Conservation (phyloP, 2,888 invertebrate species). For the Neocrepidodera transversa region DNA sequence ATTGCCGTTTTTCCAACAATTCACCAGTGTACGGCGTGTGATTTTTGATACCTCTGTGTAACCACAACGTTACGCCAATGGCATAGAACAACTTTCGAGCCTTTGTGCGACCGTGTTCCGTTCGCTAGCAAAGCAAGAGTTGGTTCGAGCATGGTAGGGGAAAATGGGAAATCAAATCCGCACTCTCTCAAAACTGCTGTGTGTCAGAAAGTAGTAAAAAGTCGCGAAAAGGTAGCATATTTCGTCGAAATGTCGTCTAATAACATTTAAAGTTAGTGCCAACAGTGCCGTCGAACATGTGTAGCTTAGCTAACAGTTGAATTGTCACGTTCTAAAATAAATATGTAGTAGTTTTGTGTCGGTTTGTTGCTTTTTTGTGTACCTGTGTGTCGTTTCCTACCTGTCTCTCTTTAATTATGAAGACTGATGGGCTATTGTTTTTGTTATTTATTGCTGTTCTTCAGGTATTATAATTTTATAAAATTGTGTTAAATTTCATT, state of each 20-base stretch:
- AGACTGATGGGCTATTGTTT: slow-evolving; percentile 27
- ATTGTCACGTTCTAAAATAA: slow-evolving; percentile 14
- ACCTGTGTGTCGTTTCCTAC: slow-evolving; percentile 14
- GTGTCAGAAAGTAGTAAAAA: slow-evolving; percentile 16
- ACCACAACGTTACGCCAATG: slow-evolving; percentile 17
- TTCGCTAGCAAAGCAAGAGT: slow-evolving; percentile 3
- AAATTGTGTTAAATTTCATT: background rate
- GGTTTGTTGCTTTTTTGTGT: slow-evolving; percentile 21
- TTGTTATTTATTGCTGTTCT: slow-evolving; percentile 16
- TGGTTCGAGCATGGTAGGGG: slow-evolving; percentile 23
- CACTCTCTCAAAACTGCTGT: slow-evolving; percentile 18
- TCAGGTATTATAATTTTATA: slow-evolving; percentile 7
- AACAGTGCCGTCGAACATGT: slow-evolving; percentile 19
- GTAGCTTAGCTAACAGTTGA: slow-evolving; percentile 4
- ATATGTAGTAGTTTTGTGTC: slow-evolving; percentile 21
- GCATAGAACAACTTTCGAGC: slow-evolving; percentile 15
- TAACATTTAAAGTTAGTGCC: slow-evolving; percentile 17
- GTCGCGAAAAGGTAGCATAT: slow-evolving; percentile 16
- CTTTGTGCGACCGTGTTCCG: slow-evolving; percentile 7
- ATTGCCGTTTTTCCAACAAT: no score
- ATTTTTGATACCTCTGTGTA: no score
- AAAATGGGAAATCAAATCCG: slow-evolving; percentile 23
- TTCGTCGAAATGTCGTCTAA: slow-evolving; percentile 18
- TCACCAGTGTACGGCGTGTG: no score
- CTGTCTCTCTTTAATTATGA: slow-evolving; percentile 26